Evolutionary conservation across 1,140 invertebrate species (phyloP).

Genomic region (Asobara japonica): DNA sequence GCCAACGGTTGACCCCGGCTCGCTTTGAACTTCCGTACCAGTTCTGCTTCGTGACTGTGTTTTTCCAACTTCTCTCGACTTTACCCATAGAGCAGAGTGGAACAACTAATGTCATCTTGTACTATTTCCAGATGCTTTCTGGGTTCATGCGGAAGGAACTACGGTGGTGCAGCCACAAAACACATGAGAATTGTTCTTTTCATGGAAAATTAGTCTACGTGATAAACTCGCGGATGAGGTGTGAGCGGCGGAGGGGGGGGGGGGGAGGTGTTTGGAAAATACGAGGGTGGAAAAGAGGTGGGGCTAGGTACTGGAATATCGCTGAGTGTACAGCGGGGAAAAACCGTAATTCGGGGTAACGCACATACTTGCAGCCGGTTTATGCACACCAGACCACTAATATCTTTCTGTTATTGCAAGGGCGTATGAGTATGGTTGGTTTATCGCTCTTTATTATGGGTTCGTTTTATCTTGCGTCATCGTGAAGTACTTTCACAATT

Average conservation of each 20-base stretch:
- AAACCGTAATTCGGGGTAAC: constrained; percentile 25
- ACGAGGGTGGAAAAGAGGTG: background rate
- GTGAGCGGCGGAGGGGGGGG: background rate
- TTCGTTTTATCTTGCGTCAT: background rate
- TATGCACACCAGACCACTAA: background rate
- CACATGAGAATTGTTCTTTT: constrained; percentile 9
- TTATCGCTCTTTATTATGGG: background rate
- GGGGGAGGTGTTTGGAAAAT: background rate
- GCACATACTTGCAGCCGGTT: constrained; percentile 17
- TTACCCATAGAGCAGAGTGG: no score
- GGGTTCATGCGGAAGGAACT: no score
- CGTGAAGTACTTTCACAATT: background rate
- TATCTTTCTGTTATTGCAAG: background rate
- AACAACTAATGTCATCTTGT: no score
- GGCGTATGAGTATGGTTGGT: background rate
- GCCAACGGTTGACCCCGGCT: no score
- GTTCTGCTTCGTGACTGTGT: no score
- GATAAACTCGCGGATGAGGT: background rate
- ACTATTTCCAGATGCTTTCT: no score
- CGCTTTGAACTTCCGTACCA: no score
- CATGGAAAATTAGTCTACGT: constrained; percentile 28
- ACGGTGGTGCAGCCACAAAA: background rate
- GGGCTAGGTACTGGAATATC: background rate
- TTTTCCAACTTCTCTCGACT: no score
- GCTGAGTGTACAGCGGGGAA: background rate